These are phyloP conservation scores for Tridacna crocea DNA, from an alignment of 2,888 invertebrate species.

Conservation along the genomic window DNA sequence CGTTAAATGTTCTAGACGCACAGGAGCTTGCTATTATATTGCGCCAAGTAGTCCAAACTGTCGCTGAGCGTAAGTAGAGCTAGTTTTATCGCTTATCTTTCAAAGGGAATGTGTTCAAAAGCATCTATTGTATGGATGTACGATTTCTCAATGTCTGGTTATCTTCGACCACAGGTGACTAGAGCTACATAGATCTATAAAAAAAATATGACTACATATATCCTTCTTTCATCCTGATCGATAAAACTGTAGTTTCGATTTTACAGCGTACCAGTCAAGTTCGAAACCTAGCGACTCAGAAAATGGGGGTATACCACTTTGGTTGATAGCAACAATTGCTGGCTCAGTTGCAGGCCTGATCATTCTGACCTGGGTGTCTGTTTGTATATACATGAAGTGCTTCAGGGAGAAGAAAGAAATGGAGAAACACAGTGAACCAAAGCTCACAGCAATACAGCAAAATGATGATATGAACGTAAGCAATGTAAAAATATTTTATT, in stretches of 20 bases:
- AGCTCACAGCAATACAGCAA: constrained; percentile 47
- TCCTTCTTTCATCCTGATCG: too few species aligned
- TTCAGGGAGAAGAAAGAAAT: constrained; percentile 41
- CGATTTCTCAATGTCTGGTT: too few species aligned
- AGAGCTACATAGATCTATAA: too few species aligned
- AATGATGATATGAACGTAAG: not conserved
- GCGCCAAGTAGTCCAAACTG: constrained; percentile 71
- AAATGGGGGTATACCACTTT: constrained; percentile 47
- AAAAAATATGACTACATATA: too few species aligned
- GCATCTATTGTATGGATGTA: too few species aligned
- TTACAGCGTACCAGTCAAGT: constrained; percentile 45
- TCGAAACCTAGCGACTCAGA: constrained; percentile 3
- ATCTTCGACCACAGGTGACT: too few species aligned
- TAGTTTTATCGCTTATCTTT: too few species aligned
- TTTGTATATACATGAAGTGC: constrained; percentile 73
- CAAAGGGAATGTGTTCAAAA: too few species aligned
- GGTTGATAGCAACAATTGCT: constrained; percentile 79
- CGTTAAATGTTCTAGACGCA: constrained; percentile 66
- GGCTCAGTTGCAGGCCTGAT: constrained; percentile 68
- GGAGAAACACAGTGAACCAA: constrained; percentile 43
- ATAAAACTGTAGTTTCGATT: not conserved
- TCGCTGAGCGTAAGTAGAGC: constrained; percentile 74
- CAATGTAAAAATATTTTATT: not conserved
- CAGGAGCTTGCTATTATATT: constrained; percentile 79
- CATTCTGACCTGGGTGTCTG: constrained; percentile 64